phyloP scores from a whole-genome alignment of 2,888 invertebrate species.

The Uloborus plumipes region DNA sequence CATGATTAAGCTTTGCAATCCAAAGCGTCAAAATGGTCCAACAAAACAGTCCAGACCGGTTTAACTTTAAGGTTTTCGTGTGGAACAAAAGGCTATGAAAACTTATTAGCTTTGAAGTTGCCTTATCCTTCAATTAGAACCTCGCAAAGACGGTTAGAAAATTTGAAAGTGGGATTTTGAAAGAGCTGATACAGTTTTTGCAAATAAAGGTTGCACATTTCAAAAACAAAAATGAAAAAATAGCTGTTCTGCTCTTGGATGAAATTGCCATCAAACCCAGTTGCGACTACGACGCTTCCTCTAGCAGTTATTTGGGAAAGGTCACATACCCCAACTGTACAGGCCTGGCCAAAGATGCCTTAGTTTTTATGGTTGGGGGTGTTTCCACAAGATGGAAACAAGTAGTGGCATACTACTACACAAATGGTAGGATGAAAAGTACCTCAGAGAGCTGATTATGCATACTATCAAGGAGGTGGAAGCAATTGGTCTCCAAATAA shows the following conservation, averaged over 20 bases:
- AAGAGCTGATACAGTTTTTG: neutral
- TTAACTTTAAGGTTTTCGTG: neutral
- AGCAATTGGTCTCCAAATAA: neutral
- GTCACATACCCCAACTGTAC: neutral
- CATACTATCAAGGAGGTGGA: neutral
- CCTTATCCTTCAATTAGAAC: neutral
- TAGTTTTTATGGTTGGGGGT: neutral
- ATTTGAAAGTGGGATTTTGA: neutral
- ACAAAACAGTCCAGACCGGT: neutral
- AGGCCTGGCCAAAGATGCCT: neutral
- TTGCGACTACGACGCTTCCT: neutral
- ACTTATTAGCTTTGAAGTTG: neutral
- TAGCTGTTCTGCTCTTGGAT: neutral
- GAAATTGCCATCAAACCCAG: neutral
- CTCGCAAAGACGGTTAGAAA: neutral
- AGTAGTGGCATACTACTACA: neutral
- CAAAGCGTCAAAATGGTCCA: neutral
- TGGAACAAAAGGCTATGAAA: neutral
- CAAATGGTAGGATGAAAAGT: neutral
- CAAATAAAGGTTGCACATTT: neutral
- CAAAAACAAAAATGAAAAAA: neutral
- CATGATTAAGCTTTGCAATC: neutral
- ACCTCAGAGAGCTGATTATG: neutral
- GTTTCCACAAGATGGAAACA: neutral
- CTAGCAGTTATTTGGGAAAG: neutral